These are phyloP conservation scores for Mionectes olivaceus DNA, from an alignment of 2,797 vertebrate genomes.

Conservation along the genomic window DNA sequence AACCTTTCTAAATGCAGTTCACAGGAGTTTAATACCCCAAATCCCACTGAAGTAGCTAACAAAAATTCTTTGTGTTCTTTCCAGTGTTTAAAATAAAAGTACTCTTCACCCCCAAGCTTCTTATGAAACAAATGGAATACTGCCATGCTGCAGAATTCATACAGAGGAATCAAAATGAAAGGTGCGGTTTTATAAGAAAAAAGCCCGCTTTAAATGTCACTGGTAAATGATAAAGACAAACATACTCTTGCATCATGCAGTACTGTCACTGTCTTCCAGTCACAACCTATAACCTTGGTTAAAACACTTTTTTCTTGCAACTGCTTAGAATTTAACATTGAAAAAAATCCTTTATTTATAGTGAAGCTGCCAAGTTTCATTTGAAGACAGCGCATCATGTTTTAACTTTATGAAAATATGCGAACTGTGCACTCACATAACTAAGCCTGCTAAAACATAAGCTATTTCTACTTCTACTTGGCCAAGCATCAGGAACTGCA, in stretches of 20 bases:
- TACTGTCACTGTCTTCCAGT: not conserved
- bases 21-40: not conserved
- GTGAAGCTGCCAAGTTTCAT: not conserved
- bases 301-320: not conserved
- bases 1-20: not conserved
- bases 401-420: not conserved
- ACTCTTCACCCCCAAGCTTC: not conserved
- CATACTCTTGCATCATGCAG: not conserved
- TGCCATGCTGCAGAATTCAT: not conserved
- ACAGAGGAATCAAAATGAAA: not conserved
- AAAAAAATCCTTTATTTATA: not conserved
- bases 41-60: not conserved
- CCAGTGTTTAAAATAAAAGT: not conserved
- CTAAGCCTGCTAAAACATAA: not conserved
- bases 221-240: not conserved
- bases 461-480: slow-evolving; percentile 30
- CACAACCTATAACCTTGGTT: not conserved
- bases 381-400: not conserved
- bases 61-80: not conserved
- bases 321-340: not conserved
- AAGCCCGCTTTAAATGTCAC: not conserved
- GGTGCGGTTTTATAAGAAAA: not conserved
- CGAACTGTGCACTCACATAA: rapidly evolving
- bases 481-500: not conserved
- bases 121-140: not conserved